Base-by-base conservation (phyloP, 2,888 invertebrate genomes). In the Macaria liturata region DNA sequence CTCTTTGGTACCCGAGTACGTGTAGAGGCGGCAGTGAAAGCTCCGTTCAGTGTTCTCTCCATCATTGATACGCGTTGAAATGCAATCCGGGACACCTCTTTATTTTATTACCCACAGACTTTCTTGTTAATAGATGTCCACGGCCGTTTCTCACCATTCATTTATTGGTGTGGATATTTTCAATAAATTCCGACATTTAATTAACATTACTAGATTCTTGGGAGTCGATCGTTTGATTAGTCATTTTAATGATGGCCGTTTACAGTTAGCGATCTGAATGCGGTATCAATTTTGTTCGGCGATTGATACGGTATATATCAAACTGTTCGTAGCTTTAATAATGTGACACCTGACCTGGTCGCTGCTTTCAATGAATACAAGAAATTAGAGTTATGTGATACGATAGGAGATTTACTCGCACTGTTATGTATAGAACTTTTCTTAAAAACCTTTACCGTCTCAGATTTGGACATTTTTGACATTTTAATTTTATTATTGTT, bases 121-220 rank as follows among this genome's bases (percentile, higher is more conserved):
- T 51, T 51, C 51, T 45, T 51, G 37, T 51, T 51, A 51, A 51
- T 51, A 51, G 51, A 51, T 51, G 51, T 51, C 51, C 45, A 51
- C 31, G 39, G 51, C 39, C 9, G 50, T 54, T 59, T 59, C 59
- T 54, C 59, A 59, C 54, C 59, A 51, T 59, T 54, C 53, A 58
- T 54, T 59, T 59, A 59, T 59, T 54, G 59, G 50, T 54, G 44
- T 49, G 54, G 39, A 47, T 48, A 54, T 54, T 83, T 83, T 84
- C 76, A 73, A 81, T 84, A 80, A 86, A 83, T 85, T 85, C 85
- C 79, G 78, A 85, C 81, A 81, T 84, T 83, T 86, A 83, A 87
- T 87, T 85, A 86, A 84, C 84, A 86, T 87, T 86, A 81, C 81
- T 81, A 82, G 80, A 84, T 84, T 86, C 83, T 86, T 85, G 80